Evolutionary conservation across 2,888 invertebrate species (phyloP).

Genomic region (Antheraea yamamai): DNA sequence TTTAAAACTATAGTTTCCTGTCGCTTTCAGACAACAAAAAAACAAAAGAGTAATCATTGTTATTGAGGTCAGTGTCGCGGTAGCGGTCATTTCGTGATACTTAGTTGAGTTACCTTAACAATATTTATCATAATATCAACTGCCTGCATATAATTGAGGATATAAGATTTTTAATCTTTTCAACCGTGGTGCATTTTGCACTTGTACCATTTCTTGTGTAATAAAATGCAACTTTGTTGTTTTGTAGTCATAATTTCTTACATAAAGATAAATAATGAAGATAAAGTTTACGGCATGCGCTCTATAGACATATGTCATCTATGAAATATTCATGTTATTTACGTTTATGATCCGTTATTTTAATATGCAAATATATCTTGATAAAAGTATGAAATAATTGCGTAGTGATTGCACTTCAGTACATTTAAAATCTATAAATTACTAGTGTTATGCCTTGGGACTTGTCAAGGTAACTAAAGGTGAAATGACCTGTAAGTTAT

Average conservation of each 20-base stretch:
- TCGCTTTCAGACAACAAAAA: neutral
- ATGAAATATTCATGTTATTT: neutral
- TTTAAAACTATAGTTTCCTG: too few relatives aligned
- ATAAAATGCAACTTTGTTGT: neutral
- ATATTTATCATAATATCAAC: neutral
- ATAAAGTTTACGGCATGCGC: neutral
- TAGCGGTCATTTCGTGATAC: neutral
- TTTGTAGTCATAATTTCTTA: neutral
- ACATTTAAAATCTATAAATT: neutral
- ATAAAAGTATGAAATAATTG: neutral
- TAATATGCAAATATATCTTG: neutral
- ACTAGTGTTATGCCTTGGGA: neutral
- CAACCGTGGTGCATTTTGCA: neutral
- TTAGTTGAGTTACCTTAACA: neutral
- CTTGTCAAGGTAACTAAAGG: constrained; percentile 1
- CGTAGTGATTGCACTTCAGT: neutral
- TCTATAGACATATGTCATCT: neutral
- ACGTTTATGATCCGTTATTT: neutral
- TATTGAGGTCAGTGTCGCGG: neutral
- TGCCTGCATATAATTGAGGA: neutral
- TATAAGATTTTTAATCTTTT: neutral
- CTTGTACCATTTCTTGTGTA: neutral
- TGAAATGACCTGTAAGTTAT: neutral
- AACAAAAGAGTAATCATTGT: neutral
- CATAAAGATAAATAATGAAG: neutral